These are phyloP conservation scores for Lipophrys pholis DNA, from an alignment of 2,113 vertebrate genomes.

Conservation along the genomic window DNA sequence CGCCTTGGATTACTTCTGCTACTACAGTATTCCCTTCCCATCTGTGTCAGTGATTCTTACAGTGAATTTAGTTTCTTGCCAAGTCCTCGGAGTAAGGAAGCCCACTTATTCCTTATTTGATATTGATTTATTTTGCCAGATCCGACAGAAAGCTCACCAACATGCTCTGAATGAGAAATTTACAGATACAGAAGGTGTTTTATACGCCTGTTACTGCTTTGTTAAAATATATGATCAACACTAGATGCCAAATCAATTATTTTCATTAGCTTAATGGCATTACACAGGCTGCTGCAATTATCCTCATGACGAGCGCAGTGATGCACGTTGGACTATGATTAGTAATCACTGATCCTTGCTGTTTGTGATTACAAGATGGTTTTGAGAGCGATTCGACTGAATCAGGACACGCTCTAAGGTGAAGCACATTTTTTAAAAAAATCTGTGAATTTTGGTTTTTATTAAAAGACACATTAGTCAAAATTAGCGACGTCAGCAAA, in stretches of 20 bases:
- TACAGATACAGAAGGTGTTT: constrained; percentile 13
- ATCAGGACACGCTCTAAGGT: not conserved
- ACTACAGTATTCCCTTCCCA: not conserved
- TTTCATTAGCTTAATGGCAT: constrained; percentile 40
- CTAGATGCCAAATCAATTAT: constrained; percentile 24
- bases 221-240: constrained; percentile 3
- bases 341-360: constrained; percentile 30
- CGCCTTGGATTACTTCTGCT: not conserved
- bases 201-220: not conserved
- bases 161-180: constrained; percentile 8
- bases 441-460: not conserved
- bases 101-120: constrained; percentile 1
- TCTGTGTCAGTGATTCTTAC: not conserved
- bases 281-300: constrained; percentile 33
- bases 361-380: constrained; percentile 24
- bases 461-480: constrained; percentile 1
- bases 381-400: not conserved
- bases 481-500: constrained; percentile 9
- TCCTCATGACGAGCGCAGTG: constrained; percentile 14
- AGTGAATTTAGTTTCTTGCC: constrained; percentile 4
- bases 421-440: not conserved
- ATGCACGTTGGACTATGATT: constrained; percentile 30
- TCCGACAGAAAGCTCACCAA: not conserved
- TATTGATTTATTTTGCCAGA: not conserved
- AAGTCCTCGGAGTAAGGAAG: not conserved